A percentile compares a stretch with the other conserved stretches of the same genome.
phyloP scores from a whole-genome alignment of 2,888 invertebrate species.

The Drosophila emarginata region DNA sequence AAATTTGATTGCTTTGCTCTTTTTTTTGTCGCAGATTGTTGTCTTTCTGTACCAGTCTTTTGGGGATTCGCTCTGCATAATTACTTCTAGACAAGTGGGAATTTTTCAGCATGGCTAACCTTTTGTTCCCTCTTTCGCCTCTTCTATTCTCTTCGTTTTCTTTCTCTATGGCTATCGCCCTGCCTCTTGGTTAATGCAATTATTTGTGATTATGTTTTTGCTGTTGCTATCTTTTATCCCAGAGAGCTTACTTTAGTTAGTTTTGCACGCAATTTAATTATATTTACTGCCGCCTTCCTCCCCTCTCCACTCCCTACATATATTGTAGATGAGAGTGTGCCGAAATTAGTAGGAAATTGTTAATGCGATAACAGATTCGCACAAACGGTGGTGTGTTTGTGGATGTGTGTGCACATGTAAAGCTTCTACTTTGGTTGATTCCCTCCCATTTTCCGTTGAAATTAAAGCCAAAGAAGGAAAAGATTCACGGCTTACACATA shows the following conservation, averaged over 20 bases:
- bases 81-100: conserved; percentile 71
- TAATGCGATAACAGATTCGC: conserved; percentile 70
- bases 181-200: conserved; percentile 60
- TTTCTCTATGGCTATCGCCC: background rate
- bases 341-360: conserved; percentile 72
- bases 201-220: conserved; percentile 58
- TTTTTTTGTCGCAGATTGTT: conserved; percentile 10
- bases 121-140: conserved; percentile 12
- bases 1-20: conserved; percentile 26
- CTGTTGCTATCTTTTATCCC: conserved; percentile 36
- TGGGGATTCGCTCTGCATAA: conserved; percentile 58
- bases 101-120: conserved; percentile 50
- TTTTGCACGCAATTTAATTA: conserved; percentile 74
- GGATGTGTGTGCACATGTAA: conserved; percentile 35
- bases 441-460: conserved; percentile 12
- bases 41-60: conserved; percentile 25
- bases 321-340: conserved; percentile 17
- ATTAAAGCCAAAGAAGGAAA: conserved; percentile 11
- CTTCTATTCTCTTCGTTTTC: background rate
- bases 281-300: conserved; percentile 45
- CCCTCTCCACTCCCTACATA: background rate
- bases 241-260: conserved; percentile 41
- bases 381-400: conserved; percentile 20
- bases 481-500: conserved; percentile 48
- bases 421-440: conserved; percentile 29